phyloP scores from a whole-genome alignment of 2,113 vertebrate species.

The Drymodes brunneopygia region DNA sequence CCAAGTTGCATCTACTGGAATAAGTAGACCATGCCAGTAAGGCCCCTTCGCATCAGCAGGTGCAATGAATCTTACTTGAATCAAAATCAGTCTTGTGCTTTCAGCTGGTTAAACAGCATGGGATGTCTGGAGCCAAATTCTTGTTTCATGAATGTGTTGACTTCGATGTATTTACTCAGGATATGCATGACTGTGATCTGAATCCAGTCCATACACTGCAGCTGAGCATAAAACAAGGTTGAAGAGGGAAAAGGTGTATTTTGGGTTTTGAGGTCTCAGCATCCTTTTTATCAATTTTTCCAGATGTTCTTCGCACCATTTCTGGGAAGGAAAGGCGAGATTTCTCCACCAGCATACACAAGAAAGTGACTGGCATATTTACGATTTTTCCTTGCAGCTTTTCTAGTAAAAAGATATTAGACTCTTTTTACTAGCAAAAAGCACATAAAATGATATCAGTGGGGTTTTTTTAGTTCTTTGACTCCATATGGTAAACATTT shows the following conservation, averaged over 20 bases:
- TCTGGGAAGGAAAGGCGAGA: constrained; percentile 7
- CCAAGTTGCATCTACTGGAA: not conserved
- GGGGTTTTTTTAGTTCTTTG: not conserved
- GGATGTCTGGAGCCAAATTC: not conserved
- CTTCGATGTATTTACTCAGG: not conserved
- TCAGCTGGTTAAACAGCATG: not conserved
- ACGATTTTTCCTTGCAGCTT: constrained; percentile 45
- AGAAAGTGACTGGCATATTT: constrained; percentile 62
- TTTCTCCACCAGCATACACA: constrained; percentile 18
- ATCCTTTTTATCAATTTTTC: constrained; percentile 54
- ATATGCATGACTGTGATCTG: not conserved
- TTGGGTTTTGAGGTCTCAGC: not conserved
- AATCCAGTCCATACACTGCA: not conserved
- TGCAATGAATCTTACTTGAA: not conserved
- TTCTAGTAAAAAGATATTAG: constrained; percentile 61
- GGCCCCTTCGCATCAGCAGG: not conserved
- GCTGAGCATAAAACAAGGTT: not conserved
- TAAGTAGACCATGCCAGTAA: not conserved
- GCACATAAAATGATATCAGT: constrained; percentile 23
- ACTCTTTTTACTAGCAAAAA: constrained; percentile 45
- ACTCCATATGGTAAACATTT: constrained; percentile 40
- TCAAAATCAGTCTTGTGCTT: not conserved
- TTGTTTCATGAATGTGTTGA: not conserved
- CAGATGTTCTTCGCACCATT: constrained; percentile 55
- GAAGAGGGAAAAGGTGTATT: not conserved